Percentiles rank a stretch among this genome's conserved stretches.
These are phyloP conservation scores for Gopherus flavomarginatus DNA, from an alignment of 2,113 vertebrate species.

Conservation along the genomic window DNA sequence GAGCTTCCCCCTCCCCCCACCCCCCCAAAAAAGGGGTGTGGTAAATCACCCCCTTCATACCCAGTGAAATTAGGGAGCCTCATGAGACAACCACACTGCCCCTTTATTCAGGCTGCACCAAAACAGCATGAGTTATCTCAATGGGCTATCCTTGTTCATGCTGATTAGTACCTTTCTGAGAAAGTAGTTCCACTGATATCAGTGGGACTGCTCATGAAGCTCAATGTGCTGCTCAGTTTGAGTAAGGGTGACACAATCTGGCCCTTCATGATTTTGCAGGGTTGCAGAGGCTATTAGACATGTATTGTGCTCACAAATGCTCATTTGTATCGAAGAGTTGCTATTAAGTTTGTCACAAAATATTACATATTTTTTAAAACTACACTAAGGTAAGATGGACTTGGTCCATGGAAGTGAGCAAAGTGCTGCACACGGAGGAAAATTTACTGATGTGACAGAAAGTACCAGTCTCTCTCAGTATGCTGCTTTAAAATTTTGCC, in stretches of 20 bases:
- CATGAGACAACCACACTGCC: background rate
- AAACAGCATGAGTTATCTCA: background rate
- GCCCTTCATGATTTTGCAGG: background rate
- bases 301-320: background rate
- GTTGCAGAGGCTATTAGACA: too few relatives aligned
- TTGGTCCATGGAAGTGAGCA: background rate
- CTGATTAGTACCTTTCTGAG: background rate
- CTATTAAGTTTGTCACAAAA: background rate
- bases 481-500: background rate
- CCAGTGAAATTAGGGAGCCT: background rate
- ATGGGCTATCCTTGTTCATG: background rate
- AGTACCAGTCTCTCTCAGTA: background rate
- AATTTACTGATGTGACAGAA: background rate
- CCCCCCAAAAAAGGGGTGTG: background rate
- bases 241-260: background rate
- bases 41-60: background rate
- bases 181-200: background rate
- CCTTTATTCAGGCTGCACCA: background rate
- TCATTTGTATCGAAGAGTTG: background rate
- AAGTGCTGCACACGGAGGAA: background rate
- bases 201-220: background rate
- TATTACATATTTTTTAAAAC: background rate
- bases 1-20: accelerated
- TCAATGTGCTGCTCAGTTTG: background rate
- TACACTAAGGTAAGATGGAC: background rate